phyloP scores from a whole-genome alignment of 2,888 invertebrate genomes.

The Epiblema foenella region DNA sequence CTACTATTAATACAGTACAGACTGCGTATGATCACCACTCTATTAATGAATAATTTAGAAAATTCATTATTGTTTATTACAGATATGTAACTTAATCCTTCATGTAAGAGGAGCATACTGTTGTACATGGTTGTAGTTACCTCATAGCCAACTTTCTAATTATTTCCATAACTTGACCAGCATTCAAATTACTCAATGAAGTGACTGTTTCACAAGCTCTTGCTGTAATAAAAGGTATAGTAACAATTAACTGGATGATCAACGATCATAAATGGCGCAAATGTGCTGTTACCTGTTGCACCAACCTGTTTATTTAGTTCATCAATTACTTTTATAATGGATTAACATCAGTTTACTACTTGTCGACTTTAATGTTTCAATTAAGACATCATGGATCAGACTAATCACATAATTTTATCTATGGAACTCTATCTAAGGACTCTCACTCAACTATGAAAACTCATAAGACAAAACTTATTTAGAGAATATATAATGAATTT shows the following conservation, averaged over 20 bases:
- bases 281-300: not conserved
- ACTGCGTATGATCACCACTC: not conserved
- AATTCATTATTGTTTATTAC: no score
- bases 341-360: no score
- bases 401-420: no score
- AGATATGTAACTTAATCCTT: not conserved
- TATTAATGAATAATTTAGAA: no score
- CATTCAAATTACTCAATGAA: slow-evolving; percentile 41
- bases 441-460: no score
- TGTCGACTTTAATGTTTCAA: no score
- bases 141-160: slow-evolving; percentile 52
- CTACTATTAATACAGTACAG: not conserved
- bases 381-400: no score
- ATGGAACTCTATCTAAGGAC: no score
- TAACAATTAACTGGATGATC: not conserved
- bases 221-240: slow-evolving; percentile 12
- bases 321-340: no score
- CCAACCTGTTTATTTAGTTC: not conserved
- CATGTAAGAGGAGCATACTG: not conserved
- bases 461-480: no score
- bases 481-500: no score
- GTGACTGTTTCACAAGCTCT: slow-evolving; percentile 25
- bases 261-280: not conserved
- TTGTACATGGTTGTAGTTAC: not conserved
- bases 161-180: slow-evolving; percentile 54